phyloP scores from a whole-genome alignment of 2,888 invertebrate genomes.

The Podotricha telesiphe region DNA sequence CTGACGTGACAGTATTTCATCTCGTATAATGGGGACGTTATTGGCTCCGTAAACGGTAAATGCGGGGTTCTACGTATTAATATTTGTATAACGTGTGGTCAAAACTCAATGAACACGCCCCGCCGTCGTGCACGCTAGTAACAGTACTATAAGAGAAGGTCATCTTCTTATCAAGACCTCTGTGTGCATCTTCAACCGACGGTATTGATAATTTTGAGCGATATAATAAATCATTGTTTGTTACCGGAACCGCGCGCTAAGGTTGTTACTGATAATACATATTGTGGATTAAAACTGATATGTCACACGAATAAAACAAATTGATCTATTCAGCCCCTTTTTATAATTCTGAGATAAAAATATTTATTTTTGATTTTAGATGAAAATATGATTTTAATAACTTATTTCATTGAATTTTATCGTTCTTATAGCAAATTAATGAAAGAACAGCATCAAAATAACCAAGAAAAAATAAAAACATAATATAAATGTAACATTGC shows the following conservation, averaged over 20 bases:
- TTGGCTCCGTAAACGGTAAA: neutral
- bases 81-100: conserved; percentile 55
- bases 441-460: neutral
- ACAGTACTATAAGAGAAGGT: conserved; percentile 46
- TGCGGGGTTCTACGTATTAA: neutral
- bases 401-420: too few species aligned
- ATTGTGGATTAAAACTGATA: conserved; percentile 20
- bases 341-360: neutral
- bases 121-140: conserved; percentile 49
- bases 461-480: neutral
- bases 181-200: conserved; percentile 47
- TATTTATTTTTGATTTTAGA: neutral
- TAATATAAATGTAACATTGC: neutral
- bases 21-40: neutral
- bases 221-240: conserved; percentile 35
- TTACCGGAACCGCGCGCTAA: conserved; percentile 40
- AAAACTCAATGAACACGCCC: conserved; percentile 57
- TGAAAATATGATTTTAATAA: neutral
- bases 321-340: neutral
- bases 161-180: conserved; percentile 51
- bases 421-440: neutral
- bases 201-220: conserved; percentile 45
- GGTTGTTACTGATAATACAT: conserved; percentile 29
- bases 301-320: neutral
- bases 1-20: too few species aligned